A percentile compares a stretch with the other conserved stretches of the same genome.
phyloP scores from a whole-genome alignment of 2,888 invertebrate species.

The Smittia aterrima region DNA sequence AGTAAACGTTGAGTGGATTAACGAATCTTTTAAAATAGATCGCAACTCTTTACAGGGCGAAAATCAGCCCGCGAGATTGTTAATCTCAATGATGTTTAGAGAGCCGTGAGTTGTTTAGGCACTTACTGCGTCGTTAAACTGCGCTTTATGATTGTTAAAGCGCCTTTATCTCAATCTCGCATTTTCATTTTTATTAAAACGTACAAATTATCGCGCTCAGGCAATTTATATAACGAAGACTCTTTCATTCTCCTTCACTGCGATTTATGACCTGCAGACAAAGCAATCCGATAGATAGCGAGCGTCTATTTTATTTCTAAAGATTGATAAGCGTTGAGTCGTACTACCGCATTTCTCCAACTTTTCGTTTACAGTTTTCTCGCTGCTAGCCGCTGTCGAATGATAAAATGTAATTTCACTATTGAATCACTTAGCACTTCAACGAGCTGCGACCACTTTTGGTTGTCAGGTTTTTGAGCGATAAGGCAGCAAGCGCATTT shows the following conservation, averaged over 20 bases:
- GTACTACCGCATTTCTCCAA: slow-evolving; percentile 38
- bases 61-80: background rate
- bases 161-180: slow-evolving; percentile 5
- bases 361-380: background rate
- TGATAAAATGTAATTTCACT: slow-evolving; percentile 36
- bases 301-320: slow-evolving; percentile 25
- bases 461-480: slow-evolving; percentile 4
- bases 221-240: background rate
- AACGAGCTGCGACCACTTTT: slow-evolving; percentile 6
- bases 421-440: slow-evolving; percentile 39
- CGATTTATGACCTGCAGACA: slow-evolving; percentile 27
- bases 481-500: background rate
- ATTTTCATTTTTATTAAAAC: slow-evolving; percentile 20
- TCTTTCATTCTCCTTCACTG: background rate
- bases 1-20: slow-evolving; percentile 18
- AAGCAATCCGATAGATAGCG: slow-evolving; percentile 1
- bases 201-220: slow-evolving; percentile 9
- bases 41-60: background rate
- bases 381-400: slow-evolving; percentile 5
- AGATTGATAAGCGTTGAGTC: slow-evolving; percentile 31
- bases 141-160: slow-evolving; percentile 21
- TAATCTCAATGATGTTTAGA: background rate
- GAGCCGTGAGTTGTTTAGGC: slow-evolving; percentile 2
- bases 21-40: slow-evolving; percentile 33
- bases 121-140: slow-evolving; percentile 21